These are phyloP conservation scores for Chymomyza caudatula DNA, from an alignment of 2,888 invertebrate genomes.

Conservation along the genomic window DNA sequence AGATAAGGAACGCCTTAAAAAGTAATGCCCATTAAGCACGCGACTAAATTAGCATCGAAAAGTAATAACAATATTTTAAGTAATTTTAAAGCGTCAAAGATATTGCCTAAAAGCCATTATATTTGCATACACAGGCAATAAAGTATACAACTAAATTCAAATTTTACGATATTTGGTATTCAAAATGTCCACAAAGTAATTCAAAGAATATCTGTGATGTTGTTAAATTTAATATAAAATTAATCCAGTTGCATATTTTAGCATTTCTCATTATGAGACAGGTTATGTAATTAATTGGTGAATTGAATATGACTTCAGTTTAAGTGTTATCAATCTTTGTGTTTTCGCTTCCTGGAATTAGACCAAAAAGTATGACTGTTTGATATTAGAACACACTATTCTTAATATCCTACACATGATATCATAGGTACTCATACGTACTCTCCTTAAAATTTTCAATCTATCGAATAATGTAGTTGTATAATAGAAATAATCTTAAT, in stretches of 20 bases:
- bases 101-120: neutral
- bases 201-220: neutral
- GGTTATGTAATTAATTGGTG: neutral
- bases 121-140: neutral
- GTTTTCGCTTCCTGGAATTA: too few relatives aligned
- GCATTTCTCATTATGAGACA: neutral
- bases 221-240: neutral
- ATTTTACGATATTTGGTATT: neutral
- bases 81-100: neutral
- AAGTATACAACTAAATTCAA: neutral
- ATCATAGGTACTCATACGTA: too few relatives aligned
- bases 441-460: too few relatives aligned
- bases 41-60: neutral
- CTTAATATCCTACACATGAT: too few relatives aligned
- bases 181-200: neutral
- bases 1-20: neutral
- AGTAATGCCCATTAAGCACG: neutral
- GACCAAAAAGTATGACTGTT: too few relatives aligned
- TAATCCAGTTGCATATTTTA: neutral
- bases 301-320: neutral
- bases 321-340: too few relatives aligned
- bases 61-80: neutral
- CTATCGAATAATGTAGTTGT: too few relatives aligned
- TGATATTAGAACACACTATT: too few relatives aligned
- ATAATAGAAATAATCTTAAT: too few relatives aligned